Evolutionary conservation across 2,113 vertebrate genomes (phyloP).

Genomic region (Dryoscopus gambensis): DNA sequence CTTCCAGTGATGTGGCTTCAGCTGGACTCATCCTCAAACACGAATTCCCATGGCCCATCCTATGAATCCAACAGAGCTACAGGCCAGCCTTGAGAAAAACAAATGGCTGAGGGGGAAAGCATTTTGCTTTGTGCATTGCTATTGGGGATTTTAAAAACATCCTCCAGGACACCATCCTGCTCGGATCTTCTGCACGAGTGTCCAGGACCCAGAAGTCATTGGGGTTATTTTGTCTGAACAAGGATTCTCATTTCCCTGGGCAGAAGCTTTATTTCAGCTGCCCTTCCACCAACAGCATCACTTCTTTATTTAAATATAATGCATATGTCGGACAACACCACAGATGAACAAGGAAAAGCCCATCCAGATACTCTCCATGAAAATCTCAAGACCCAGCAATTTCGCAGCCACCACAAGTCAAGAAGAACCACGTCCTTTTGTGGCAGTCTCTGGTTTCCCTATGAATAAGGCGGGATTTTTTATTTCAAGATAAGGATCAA

Average conservation of each 20-base stretch:
- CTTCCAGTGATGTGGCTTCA: background rate
- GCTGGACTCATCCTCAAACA: background rate
- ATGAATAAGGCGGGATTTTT: too few species aligned
- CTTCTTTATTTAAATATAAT: background rate
- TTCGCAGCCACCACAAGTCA: background rate
- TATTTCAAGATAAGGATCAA: background rate
- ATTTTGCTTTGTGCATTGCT: background rate
- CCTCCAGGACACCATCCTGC: background rate
- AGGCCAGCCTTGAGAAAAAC: background rate
- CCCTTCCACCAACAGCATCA: background rate
- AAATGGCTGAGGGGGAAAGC: background rate
- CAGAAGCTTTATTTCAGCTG: background rate
- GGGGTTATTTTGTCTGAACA: background rate
- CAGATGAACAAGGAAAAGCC: background rate
- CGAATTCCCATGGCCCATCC: fast-evolving
- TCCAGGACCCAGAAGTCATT: background rate
- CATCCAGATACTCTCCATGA: background rate
- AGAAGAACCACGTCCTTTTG: background rate
- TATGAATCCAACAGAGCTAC: background rate
- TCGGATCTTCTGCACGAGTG: fast-evolving
- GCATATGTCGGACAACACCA: background rate
- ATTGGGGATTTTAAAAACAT: background rate
- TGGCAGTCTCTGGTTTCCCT: background rate
- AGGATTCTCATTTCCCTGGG: background rate
- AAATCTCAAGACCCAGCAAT: background rate